Evolutionary conservation across 2,888 invertebrate genomes (phyloP).

Genomic region (Orthonychiurus folsomi): DNA sequence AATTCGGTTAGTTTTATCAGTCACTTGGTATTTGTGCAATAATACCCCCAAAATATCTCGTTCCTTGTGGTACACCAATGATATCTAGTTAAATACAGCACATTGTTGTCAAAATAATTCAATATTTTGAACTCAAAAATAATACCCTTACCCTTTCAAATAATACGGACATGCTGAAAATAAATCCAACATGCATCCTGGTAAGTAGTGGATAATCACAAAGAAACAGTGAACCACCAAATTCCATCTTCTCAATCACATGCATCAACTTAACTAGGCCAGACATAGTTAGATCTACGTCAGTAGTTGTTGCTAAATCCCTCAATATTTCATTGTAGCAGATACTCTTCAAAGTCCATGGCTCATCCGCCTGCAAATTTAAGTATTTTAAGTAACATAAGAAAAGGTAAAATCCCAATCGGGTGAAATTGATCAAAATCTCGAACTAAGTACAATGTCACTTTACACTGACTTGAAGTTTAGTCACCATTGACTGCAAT

Average conservation of each 20-base stretch:
- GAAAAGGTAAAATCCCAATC: no score
- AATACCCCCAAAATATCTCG: neutral
- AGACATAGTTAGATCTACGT: neutral
- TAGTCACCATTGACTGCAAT: neutral
- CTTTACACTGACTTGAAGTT: neutral
- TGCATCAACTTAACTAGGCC: neutral
- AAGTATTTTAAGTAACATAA: no score
- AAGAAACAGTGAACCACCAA: constrained; percentile 7
- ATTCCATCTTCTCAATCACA: neutral
- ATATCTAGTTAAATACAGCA: no score
- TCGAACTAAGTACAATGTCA: neutral
- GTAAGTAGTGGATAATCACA: constrained; percentile 11
- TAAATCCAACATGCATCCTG: constrained; percentile 7
- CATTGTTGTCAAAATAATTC: no score
- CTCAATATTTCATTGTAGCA: constrained; percentile 7
- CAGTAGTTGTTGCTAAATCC: neutral
- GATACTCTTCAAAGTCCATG: neutral
- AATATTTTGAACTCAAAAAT: no score
- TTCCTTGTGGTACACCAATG: no score
- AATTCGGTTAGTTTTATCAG: no score
- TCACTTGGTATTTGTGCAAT: neutral
- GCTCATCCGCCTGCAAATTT: no score
- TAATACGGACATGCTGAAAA: neutral
- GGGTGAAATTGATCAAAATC: no score
- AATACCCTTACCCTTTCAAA: constrained; percentile 68